phyloP scores from a whole-genome alignment of 2,888 invertebrate genomes.

The Drosophila neotestacea region DNA sequence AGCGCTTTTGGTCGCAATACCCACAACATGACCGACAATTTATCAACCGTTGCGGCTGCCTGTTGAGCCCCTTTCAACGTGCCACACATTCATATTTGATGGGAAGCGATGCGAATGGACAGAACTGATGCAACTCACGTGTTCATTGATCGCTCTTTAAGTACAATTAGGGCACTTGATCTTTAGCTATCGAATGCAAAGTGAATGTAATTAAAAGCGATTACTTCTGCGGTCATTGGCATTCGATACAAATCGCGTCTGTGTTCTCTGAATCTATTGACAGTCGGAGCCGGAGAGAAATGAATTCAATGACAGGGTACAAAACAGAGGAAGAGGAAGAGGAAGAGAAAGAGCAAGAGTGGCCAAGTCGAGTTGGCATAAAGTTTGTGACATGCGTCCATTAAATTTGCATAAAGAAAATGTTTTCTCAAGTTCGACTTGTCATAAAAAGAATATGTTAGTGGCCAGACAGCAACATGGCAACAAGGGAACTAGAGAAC shows the following conservation, averaged over 20 bases:
- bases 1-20: constrained; percentile 21
- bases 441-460: constrained; percentile 66
- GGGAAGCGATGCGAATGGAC: neutral
- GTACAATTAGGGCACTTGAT: constrained; percentile 67
- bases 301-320: constrained; percentile 21
- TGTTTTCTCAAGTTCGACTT: constrained; percentile 39
- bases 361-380: constrained; percentile 23
- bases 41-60: constrained; percentile 53
- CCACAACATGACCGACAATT: constrained; percentile 62
- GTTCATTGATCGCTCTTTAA: constrained; percentile 57
- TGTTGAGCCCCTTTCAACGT: constrained; percentile 27
- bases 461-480: constrained; percentile 35
- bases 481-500: constrained; percentile 7
- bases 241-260: neutral
- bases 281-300: neutral
- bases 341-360: neutral
- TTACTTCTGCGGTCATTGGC: constrained; percentile 64
- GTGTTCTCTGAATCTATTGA: neutral
- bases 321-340: neutral
- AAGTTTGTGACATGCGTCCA: constrained; percentile 56
- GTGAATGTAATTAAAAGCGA: constrained; percentile 60
- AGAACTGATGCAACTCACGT: constrained; percentile 45
- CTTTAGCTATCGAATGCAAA: constrained; percentile 46
- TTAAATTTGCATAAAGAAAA: constrained; percentile 67
- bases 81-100: constrained; percentile 30